Conservation (phyloP, 2,888 invertebrate species). For the Andrena fulva region DNA sequence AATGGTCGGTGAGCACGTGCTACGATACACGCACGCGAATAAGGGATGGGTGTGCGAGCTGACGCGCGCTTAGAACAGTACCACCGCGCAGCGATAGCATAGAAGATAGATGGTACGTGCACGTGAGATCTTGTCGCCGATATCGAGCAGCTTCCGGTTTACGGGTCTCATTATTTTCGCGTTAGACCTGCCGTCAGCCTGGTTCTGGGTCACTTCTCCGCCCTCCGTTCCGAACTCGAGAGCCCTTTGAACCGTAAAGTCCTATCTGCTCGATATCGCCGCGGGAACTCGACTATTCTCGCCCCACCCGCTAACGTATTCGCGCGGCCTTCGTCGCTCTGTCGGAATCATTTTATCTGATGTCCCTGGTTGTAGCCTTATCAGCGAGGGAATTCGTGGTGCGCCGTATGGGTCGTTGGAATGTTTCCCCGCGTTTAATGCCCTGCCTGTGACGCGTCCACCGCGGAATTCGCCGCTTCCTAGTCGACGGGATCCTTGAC, state of each 20-base stretch:
- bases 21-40: slow-evolving; percentile 12
- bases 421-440: slow-evolving; percentile 43
- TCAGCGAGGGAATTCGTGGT: slow-evolving; percentile 20
- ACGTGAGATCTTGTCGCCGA: slow-evolving; percentile 69
- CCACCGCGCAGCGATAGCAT: slow-evolving; percentile 40
- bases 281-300: slow-evolving; percentile 35
- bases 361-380: slow-evolving; percentile 30
- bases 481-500: background rate
- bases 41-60: background rate
- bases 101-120: slow-evolving; percentile 66
- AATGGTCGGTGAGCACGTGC: background rate
- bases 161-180: slow-evolving; percentile 75
- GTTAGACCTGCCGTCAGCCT: slow-evolving; percentile 63
- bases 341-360: slow-evolving; percentile 43
- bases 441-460: slow-evolving; percentile 2
- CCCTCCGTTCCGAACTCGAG: slow-evolving; percentile 41
- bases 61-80: slow-evolving; percentile 26
- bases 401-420: slow-evolving; percentile 31
- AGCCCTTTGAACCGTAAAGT: slow-evolving; percentile 56
- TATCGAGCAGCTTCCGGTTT: slow-evolving; percentile 69
- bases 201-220: slow-evolving; percentile 54
- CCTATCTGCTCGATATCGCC: slow-evolving; percentile 56
- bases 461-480: slow-evolving; percentile 10
- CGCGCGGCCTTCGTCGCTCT: slow-evolving; percentile 29
- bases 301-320: slow-evolving; percentile 14